A percentile compares a stretch with the other conserved stretches of the same genome.
Evolutionary conservation across 2,888 invertebrate species (phyloP).

Genomic region (Zaprionus lineosus): DNA sequence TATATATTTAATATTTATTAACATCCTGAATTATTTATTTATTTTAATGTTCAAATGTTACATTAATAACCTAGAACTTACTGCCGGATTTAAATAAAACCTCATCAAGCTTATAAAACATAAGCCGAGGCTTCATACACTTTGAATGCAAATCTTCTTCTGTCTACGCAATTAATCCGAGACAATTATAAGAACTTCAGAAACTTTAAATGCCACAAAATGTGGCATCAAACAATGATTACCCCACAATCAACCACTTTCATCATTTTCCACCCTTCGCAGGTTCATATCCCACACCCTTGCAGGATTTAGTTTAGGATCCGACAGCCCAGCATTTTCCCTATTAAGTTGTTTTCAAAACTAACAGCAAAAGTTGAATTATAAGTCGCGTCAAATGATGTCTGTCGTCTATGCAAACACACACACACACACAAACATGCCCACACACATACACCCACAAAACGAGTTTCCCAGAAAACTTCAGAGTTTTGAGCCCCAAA

Average conservation of each 20-base stretch:
- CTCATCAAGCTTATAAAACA: no score
- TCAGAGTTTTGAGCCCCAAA: constrained; percentile 22
- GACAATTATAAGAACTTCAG: constrained; percentile 16
- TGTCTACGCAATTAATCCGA: constrained; percentile 24
- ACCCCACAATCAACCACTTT: no score
- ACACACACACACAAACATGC: constrained; percentile 9
- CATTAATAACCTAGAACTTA: no score
- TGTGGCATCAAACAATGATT: constrained; percentile 16
- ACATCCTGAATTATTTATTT: no score
- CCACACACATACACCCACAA: constrained; percentile 26
- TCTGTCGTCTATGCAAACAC: constrained; percentile 66
- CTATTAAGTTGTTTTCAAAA: constrained; percentile 61
- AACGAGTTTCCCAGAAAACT: constrained; percentile 5
- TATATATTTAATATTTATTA: no score
- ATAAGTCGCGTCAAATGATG: constrained; percentile 66
- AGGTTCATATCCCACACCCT: constrained; percentile 3
- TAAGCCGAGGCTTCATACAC: not conserved
- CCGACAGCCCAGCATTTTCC: constrained; percentile 29
- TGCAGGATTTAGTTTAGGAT: no score
- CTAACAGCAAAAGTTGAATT: constrained; percentile 70
- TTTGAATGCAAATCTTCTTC: constrained; percentile 10
- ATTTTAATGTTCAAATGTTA: no score
- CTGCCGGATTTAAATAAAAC: no score
- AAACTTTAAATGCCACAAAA: constrained; percentile 18
- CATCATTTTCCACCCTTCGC: not conserved